Base-by-base conservation (phyloP, 2,797 vertebrate genomes). In the Galago senegalensis region DNA sequence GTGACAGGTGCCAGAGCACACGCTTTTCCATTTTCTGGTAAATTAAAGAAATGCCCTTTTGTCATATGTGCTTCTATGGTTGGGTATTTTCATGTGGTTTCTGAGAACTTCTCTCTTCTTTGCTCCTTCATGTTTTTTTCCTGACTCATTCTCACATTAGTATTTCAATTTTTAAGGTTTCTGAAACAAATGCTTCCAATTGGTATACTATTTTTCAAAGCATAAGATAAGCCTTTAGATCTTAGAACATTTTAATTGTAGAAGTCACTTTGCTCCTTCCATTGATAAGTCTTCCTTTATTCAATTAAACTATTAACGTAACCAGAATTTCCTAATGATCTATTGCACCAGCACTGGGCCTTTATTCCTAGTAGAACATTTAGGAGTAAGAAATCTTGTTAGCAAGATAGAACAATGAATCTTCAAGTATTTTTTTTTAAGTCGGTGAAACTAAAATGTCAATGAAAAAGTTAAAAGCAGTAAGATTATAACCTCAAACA, bases 401-500 rank as follows among this genome's bases (percentile, higher is more conserved):
- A 27, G 73, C n/a, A 43, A 43, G 40, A 43, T 43, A 43, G 40
- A 43, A 43, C 40, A 72, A 94, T 76, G 49, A 89, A 89, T 69
- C 29, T 14, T 46, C 76, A 77, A 27, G 4, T 53, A 17, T 27
- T 94, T 85, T 85, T 84, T 90, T 83, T n/a, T 31, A 94, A 79
- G 49, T 91, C 17, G 27, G n/a, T 72, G 56, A 85, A 60, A 86
- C 23, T 85, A 34, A 12, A 79, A 17, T 5, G 53, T 13, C 58
- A 72, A 27, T 53, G 40, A 86, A 12, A 56, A 90, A 20, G 31
- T 84, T 49, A 53, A 86, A 58, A 85, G 27, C 56, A 40, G 40
- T 53, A 20, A 40, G 20, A 60, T 79, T 37, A 79, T 34, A 79
- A 25, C 53, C n/a, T 79, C n/a, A 58, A 80, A 69, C 7, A 56